Evolutionary conservation across 1,140 invertebrate genomes (phyloP).

Genomic region (Sitobion miscanthi): DNA sequence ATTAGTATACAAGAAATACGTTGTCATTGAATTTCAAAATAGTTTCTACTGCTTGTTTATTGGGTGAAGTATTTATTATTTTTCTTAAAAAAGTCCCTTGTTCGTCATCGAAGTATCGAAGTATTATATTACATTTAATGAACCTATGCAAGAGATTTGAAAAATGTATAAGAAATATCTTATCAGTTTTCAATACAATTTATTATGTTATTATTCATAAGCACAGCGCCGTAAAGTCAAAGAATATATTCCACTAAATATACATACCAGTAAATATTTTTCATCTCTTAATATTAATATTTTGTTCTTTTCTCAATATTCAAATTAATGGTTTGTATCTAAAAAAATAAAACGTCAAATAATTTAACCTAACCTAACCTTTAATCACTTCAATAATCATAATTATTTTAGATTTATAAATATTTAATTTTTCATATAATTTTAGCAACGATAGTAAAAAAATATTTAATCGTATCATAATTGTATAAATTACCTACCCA

Average conservation of each 20-base stretch:
- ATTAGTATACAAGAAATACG: background rate
- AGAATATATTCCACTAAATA: background rate
- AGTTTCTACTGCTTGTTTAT: background rate
- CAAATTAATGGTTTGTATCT: background rate
- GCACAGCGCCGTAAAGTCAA: background rate
- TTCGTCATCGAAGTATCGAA: background rate
- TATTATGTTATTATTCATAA: background rate
- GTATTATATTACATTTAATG: background rate
- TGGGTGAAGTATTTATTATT: background rate
- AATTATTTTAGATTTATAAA: background rate
- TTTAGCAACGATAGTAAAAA: background rate
- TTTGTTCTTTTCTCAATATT: background rate
- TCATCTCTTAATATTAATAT: background rate
- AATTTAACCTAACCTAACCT: background rate
- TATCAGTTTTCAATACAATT: background rate
- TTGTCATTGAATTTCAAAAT: background rate
- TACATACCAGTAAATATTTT: background rate
- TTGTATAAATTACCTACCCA: background rate
- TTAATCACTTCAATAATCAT: background rate
- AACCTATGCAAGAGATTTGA: background rate
- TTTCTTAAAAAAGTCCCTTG: background rate
- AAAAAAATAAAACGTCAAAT: background rate
- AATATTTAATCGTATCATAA: background rate
- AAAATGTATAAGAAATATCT: background rate
- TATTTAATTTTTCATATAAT: background rate